Conservation (phyloP, 2,888 invertebrate genomes). For the Sisyra nigra region DNA sequence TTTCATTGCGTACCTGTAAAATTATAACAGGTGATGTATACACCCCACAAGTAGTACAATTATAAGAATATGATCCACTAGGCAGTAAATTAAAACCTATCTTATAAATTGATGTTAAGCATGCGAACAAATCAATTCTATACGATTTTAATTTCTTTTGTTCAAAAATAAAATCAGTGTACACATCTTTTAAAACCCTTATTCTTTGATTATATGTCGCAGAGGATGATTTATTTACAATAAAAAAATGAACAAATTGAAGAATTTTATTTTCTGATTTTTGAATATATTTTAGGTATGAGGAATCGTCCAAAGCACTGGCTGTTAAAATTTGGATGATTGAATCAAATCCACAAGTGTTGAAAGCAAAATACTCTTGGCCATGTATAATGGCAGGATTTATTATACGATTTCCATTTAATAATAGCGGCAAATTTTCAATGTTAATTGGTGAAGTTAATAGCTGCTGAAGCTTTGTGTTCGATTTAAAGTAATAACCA, state of each 20-base stretch:
- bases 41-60: background rate
- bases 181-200: background rate
- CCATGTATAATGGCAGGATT: background rate
- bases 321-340: constrained; percentile 1
- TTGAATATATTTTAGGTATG: background rate
- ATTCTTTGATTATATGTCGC: background rate
- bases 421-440: background rate
- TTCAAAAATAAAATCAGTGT: background rate
- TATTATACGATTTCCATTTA: background rate
- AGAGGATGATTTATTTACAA: background rate
- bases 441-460: background rate
- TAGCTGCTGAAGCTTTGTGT: background rate
- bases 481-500: background rate
- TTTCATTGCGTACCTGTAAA: background rate
- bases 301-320: background rate
- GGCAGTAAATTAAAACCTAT: background rate
- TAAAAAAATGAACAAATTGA: background rate
- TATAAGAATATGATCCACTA: background rate
- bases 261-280: background rate
- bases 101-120: background rate
- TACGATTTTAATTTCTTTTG: constrained; percentile 1
- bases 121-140: background rate
- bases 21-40: background rate
- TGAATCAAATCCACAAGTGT: constrained; percentile 2
- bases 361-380: background rate